These are phyloP conservation scores for Autographa pulchrina DNA, from an alignment of 2,888 invertebrate species.

Conservation along the genomic window DNA sequence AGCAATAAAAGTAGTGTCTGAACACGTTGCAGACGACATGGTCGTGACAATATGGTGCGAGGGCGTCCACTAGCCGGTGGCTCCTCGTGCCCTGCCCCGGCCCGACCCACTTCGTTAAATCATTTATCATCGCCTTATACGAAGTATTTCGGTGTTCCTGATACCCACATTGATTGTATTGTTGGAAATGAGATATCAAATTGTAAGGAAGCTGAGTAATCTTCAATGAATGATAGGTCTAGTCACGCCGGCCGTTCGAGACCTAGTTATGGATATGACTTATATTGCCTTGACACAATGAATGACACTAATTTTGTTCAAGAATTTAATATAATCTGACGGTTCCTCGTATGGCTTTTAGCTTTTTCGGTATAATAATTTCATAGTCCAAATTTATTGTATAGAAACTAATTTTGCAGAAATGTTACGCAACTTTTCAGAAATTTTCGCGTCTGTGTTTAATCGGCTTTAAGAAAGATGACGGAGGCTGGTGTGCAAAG, in stretches of 20 bases:
- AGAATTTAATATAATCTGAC: neutral
- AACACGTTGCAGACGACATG: constrained; percentile 47
- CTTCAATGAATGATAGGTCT: constrained; percentile 41
- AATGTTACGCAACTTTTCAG: neutral
- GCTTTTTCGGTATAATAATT: neutral
- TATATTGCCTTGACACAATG: constrained; percentile 25
- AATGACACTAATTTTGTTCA: constrained; percentile 12
- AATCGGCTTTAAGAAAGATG: neutral
- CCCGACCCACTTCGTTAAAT: constrained; percentile 70
- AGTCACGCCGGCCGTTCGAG: constrained; percentile 12
- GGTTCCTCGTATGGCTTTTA: neutral
- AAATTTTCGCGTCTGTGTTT: neutral
- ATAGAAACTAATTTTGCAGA: neutral
- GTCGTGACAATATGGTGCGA: constrained; percentile 62
- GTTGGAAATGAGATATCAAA: constrained; percentile 60
- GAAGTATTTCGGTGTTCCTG: constrained; percentile 66
- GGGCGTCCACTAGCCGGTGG: constrained; percentile 60
- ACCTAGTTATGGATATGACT: constrained; percentile 26
- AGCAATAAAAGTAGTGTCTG: constrained; percentile 64
- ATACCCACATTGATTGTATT: constrained; percentile 80
- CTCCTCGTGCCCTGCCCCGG: constrained; percentile 56
- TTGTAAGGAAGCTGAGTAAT: constrained; percentile 58
- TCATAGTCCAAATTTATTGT: neutral
- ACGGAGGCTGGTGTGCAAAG: neutral
- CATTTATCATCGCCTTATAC: constrained; percentile 65